These are phyloP conservation scores for Polia nebulosa DNA, from an alignment of 2,888 invertebrate species.

Conservation along the genomic window DNA sequence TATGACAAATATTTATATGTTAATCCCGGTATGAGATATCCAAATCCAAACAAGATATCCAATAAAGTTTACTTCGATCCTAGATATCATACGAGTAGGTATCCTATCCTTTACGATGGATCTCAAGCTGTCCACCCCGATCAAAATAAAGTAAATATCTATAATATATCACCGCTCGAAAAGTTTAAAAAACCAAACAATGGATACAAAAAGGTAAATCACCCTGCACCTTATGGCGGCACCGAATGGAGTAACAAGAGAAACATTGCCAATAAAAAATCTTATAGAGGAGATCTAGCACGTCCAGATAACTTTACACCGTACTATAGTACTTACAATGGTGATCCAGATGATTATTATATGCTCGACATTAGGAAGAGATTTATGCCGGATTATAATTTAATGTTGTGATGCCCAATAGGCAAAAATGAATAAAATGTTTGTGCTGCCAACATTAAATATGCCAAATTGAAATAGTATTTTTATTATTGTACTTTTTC, in stretches of 20 bases:
- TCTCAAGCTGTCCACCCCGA: not conserved
- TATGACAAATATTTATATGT: not conserved
- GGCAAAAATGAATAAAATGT: not conserved
- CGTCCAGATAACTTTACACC: not conserved
- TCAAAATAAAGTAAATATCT: not conserved
- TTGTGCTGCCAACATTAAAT: not conserved
- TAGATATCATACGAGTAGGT: too few relatives aligned
- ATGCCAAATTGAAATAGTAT: not conserved
- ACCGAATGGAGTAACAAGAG: not conserved
- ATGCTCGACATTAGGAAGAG: not conserved
- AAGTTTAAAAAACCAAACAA: conserved; percentile 2
- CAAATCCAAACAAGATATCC: not conserved
- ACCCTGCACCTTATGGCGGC: not conserved
- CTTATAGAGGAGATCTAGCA: not conserved
- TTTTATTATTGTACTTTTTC: too few relatives aligned
- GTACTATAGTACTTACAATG: not conserved
- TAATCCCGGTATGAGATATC: not conserved
- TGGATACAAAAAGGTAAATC: not conserved
- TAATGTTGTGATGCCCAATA: not conserved
- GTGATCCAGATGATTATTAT: not conserved
- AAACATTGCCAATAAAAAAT: not conserved
- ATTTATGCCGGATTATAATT: not conserved
- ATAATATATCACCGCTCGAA: not conserved
- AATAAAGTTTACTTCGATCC: not conserved
- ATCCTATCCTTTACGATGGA: not conserved